Conservation (phyloP, 2,113 vertebrate species). For the Prunella fulvescens region DNA sequence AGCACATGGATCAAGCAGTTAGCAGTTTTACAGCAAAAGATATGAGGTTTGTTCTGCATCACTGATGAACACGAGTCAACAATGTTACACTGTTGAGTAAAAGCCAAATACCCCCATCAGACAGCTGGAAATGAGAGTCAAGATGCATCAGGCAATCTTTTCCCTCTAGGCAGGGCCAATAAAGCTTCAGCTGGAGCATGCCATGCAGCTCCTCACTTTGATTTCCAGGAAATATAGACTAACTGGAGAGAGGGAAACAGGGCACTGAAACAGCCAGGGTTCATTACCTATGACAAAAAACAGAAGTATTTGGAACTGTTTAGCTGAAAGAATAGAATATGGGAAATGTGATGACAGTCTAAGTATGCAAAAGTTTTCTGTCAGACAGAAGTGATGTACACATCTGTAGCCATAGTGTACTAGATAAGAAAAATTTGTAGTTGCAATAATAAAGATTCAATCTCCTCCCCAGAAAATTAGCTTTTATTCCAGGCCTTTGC, state of each 20-base stretch:
- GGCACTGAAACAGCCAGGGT: neutral
- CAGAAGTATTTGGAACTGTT: neutral
- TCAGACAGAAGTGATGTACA: neutral
- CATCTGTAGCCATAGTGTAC: neutral
- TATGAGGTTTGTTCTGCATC: neutral
- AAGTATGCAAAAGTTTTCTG: neutral
- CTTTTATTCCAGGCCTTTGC: neutral
- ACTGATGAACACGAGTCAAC: neutral
- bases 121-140: neutral
- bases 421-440: neutral
- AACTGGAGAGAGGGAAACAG: neutral
- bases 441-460: neutral
- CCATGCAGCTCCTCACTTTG: neutral
- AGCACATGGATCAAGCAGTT: neutral
- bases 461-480: neutral
- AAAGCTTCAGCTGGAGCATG: neutral
- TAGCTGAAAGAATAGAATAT: neutral
- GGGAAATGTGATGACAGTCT: neutral
- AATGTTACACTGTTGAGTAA: neutral
- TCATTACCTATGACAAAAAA: neutral
- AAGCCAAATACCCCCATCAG: neutral
- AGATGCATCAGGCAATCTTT: neutral
- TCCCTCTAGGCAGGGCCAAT: neutral
- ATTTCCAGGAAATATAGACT: neutral
- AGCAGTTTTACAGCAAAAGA: neutral